phyloP scores from a whole-genome alignment of 2,888 invertebrate species.

The Muscina levida region DNA sequence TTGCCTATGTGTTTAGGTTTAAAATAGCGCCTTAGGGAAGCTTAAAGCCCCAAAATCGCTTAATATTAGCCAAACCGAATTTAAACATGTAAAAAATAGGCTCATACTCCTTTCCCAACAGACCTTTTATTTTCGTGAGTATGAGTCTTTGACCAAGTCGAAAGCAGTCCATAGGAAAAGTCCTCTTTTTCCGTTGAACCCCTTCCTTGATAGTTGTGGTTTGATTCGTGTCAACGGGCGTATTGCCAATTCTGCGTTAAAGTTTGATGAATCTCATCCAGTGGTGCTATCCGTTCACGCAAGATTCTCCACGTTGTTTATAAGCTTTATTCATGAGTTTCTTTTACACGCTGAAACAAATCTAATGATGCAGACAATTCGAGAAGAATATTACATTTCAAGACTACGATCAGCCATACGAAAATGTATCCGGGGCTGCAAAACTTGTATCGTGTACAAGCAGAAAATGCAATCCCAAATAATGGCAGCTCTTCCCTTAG shows the following conservation, averaged over 20 bases:
- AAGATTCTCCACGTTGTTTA: constrained; percentile 17
- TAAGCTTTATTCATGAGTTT: constrained; percentile 23
- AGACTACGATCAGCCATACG: not conserved
- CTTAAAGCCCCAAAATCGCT: too few species aligned
- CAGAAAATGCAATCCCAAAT: not conserved
- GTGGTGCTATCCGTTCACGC: constrained; percentile 44
- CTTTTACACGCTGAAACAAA: not conserved
- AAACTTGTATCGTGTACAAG: constrained; percentile 1
- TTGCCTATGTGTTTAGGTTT: too few species aligned
- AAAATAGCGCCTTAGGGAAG: not conserved
- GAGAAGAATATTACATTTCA: not conserved
- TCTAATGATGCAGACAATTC: not conserved
- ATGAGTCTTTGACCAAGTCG: not conserved
- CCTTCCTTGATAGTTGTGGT: not conserved
- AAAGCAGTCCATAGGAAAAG: too few species aligned
- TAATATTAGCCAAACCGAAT: not conserved
- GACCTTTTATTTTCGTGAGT: too few species aligned
- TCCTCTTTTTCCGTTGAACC: too few species aligned
- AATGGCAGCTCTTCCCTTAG: constrained; percentile 29
- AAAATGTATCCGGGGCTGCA: not conserved
- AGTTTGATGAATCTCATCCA: constrained; percentile 22
- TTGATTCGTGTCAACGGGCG: constrained; percentile 42
- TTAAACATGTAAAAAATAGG: constrained; percentile 29
- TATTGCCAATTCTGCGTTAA: not conserved
- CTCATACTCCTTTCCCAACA: not conserved